Conservation (phyloP, 2,888 invertebrate species). For the Pseudanteris insignis region DNA sequence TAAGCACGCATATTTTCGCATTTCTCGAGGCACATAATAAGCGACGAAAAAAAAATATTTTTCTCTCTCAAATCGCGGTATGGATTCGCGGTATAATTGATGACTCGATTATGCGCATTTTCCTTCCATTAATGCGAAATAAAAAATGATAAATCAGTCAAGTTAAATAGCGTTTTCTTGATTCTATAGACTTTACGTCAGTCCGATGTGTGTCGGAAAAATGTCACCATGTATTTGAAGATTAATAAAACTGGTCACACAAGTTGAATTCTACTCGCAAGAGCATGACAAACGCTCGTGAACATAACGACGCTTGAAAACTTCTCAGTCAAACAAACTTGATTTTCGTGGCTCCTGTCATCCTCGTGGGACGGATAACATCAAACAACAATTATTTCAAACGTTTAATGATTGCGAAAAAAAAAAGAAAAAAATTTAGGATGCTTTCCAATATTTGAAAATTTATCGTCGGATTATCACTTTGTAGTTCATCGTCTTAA, state of each 20-base stretch:
- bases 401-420: too few species aligned
- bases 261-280: not conserved
- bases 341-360: not conserved
- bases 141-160: slow-evolving; percentile 36
- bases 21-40: too few species aligned
- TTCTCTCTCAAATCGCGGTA: too few species aligned
- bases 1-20: too few species aligned
- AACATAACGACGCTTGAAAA: not conserved
- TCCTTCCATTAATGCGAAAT: slow-evolving; percentile 10
- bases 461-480: too few species aligned
- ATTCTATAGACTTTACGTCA: slow-evolving; percentile 20
- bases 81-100: slow-evolving; percentile 33
- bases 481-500: too few species aligned
- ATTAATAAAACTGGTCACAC: slow-evolving; percentile 26
- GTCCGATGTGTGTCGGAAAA: slow-evolving; percentile 25
- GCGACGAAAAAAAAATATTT: too few species aligned
- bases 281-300: slow-evolving; percentile 2
- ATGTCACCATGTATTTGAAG: slow-evolving; percentile 8
- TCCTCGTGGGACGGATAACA: not conserved
- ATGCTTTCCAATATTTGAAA: too few species aligned
- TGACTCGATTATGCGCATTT: slow-evolving; percentile 29
- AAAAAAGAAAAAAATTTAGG: too few species aligned
- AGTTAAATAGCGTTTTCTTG: slow-evolving; percentile 30
- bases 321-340: not conserved
- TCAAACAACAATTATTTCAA: not conserved